A percentile compares a stretch with the other conserved stretches of the same genome.
Evolutionary conservation across 2,888 invertebrate genomes (phyloP).

Genomic region (Drosophila rubida): DNA sequence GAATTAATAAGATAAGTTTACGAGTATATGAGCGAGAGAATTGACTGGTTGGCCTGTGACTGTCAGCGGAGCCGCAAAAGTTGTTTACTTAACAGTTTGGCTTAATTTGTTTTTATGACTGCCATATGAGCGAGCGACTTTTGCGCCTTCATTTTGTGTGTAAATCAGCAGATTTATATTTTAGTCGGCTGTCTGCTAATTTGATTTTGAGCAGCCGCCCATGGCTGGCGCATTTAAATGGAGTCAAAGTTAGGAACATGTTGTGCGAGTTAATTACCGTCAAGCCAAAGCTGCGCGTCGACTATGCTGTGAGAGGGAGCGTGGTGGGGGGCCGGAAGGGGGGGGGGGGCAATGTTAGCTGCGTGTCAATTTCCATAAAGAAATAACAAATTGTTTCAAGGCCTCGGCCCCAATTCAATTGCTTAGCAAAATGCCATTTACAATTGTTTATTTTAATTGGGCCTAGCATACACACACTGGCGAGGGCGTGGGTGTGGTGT

Average conservation of each 20-base stretch:
- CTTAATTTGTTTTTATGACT: conserved; percentile 79
- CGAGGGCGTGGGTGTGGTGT: conserved; percentile 17
- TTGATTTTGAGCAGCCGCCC: conserved; percentile 73
- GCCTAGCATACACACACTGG: conserved; percentile 46
- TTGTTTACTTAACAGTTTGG: conserved; percentile 82
- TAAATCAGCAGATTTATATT: conserved; percentile 80
- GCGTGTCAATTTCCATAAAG: conserved; percentile 46
- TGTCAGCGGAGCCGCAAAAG: conserved; percentile 58
- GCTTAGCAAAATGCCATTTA: conserved; percentile 74
- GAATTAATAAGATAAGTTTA: conserved; percentile 80
- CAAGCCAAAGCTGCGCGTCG: conserved; percentile 20
- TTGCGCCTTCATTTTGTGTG: conserved; percentile 72
- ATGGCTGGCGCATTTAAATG: conserved; percentile 60
- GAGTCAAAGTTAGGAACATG: conserved; percentile 66
- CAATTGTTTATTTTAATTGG: conserved; percentile 80
- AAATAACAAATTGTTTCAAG: conserved; percentile 77
- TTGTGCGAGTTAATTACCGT: conserved; percentile 74
- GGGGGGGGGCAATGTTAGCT: not conserved
- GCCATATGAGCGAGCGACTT: conserved; percentile 40
- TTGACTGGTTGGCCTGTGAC: conserved; percentile 39
- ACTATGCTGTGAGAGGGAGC: no score
- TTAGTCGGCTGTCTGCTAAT: conserved; percentile 70
- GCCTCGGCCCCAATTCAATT: conserved; percentile 75
- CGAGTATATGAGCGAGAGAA: conserved; percentile 31
- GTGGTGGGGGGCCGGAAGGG: not conserved